A percentile compares a stretch with the other conserved stretches of the same genome.
These are phyloP conservation scores for Habrosyne pyritoides DNA, from an alignment of 2,888 invertebrate genomes.

Conservation along the genomic window DNA sequence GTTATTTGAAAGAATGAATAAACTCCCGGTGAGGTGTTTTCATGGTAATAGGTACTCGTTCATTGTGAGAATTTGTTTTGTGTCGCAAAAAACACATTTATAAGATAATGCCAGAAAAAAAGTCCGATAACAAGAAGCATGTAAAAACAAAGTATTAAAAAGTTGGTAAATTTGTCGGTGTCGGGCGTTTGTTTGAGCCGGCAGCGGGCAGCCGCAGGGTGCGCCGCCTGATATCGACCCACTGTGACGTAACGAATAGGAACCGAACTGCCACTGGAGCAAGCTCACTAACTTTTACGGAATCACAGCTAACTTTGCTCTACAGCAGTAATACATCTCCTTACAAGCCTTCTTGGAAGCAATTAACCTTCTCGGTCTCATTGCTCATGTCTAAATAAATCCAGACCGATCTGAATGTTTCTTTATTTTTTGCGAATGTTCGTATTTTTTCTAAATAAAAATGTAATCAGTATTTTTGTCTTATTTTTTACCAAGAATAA, in stretches of 20 bases:
- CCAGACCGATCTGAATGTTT: too few species aligned
- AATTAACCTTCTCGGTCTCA: too few species aligned
- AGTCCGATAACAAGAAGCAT: conserved; percentile 31
- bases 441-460: too few species aligned
- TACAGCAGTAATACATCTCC: background rate
- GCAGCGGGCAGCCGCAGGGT: conserved; percentile 46
- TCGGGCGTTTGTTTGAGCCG: conserved; percentile 11
- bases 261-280: conserved; percentile 29
- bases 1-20: background rate
- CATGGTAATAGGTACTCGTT: background rate
- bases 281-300: conserved; percentile 26
- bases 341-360: background rate
- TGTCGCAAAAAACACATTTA: conserved; percentile 2
- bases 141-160: conserved; percentile 53
- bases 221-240: conserved; percentile 64
- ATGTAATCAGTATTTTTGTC: too few species aligned
- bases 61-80: background rate
- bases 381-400: too few species aligned
- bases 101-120: conserved; percentile 1
- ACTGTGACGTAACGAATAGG: conserved; percentile 61
- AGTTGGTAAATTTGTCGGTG: conserved; percentile 52
- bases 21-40: background rate
- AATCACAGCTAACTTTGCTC: background rate
- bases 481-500: too few species aligned
- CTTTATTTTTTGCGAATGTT: too few species aligned